phyloP scores from a whole-genome alignment of 1,140 invertebrate species.

The Drosophila ananassae region DNA sequence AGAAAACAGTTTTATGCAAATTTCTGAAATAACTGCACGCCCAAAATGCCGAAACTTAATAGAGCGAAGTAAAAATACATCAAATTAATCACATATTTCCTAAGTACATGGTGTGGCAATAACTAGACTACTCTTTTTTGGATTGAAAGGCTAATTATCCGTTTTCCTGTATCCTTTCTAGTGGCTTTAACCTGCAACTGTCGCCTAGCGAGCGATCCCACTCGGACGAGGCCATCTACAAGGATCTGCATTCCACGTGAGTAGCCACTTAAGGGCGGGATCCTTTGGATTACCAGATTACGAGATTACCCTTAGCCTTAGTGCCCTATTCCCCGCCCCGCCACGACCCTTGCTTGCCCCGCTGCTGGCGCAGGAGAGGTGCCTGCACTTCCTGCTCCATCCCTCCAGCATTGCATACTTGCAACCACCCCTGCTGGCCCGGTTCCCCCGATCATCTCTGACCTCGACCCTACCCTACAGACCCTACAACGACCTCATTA shows the following conservation, averaged over 20 bases:
- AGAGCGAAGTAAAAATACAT: constrained; percentile 1
- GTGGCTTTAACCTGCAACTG: constrained; percentile 89
- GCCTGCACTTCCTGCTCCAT: neutral
- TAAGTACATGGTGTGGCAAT: no score
- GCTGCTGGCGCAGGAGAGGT: neutral
- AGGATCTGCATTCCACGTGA: constrained; percentile 91
- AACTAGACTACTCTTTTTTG: no score
- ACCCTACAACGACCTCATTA: constrained; percentile 39
- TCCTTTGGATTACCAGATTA: neutral
- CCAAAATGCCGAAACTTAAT: constrained; percentile 5
- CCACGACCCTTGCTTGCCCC: neutral
- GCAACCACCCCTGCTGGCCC: neutral
- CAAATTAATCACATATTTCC: neutral
- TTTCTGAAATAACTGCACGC: constrained; percentile 5
- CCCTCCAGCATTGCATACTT: no score
- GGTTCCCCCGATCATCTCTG: constrained; percentile 33
- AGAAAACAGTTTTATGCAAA: neutral
- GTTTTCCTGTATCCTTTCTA: constrained; percentile 70
- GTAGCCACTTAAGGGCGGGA: constrained; percentile 59
- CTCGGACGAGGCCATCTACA: constrained; percentile 93
- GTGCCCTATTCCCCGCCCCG: constrained; percentile 9
- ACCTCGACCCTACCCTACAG: neutral
- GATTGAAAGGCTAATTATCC: neutral
- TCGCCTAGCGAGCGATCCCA: constrained; percentile 85
- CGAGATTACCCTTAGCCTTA: constrained; percentile 24